These are phyloP conservation scores for Meiosimyza platycephala DNA, from an alignment of 2,888 invertebrate species.

Conservation along the genomic window DNA sequence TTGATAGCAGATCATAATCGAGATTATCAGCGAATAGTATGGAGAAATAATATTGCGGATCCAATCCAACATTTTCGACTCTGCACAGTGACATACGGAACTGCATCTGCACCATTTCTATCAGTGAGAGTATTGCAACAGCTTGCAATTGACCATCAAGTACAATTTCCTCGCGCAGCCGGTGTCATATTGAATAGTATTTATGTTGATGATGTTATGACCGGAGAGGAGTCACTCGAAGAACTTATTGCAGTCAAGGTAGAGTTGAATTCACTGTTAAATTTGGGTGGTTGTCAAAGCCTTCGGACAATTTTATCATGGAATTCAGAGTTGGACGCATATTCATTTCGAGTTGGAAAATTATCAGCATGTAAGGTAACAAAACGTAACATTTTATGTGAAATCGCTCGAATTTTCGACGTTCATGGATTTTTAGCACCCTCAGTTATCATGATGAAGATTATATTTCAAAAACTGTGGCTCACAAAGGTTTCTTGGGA, in stretches of 20 bases:
- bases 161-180: conserved; percentile 37
- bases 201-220: conserved; percentile 44
- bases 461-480: conserved; percentile 43
- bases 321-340: conserved; percentile 34
- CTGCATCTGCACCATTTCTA: conserved; percentile 40
- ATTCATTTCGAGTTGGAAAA: conserved; percentile 29
- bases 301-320: conserved; percentile 33
- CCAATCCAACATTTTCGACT: conserved; percentile 38
- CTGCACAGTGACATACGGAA: conserved; percentile 44
- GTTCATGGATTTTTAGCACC: conserved; percentile 40
- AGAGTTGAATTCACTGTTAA: conserved; percentile 35
- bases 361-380: conserved; percentile 3
- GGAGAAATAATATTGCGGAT: conserved; percentile 34
- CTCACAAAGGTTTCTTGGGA: conserved; percentile 40
- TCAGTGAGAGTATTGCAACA: conserved; percentile 42
- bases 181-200: conserved; percentile 39
- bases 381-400: conserved; percentile 37
- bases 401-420: conserved; percentile 40
- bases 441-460: conserved; percentile 38
- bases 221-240: conserved; percentile 35
- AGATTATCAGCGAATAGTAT: conserved; percentile 42
- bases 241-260: conserved; percentile 18
- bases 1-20: conserved; percentile 38
- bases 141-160: conserved; percentile 35
- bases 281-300: conserved; percentile 15